Evolutionary conservation across 1,140 invertebrate genomes (phyloP), one percentile per base, ranked within the genome.

Genomic region (Zophobas morio): DNA sequence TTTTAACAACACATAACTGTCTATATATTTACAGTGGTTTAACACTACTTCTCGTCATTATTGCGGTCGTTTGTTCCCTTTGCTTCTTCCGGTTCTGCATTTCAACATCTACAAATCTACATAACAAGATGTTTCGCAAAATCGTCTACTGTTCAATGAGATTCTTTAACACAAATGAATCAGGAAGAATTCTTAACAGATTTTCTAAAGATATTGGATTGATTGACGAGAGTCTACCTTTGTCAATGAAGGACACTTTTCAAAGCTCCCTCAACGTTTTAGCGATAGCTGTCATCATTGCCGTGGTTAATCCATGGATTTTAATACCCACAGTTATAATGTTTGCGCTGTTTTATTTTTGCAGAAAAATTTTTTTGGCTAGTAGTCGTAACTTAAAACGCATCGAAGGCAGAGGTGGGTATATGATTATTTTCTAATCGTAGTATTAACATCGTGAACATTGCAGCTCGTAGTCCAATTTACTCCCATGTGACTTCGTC

Each of bases 321-420:
- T 85, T 93, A 75, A 88, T 94, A 42, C 88, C 95, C 0, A 90
- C 93, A 77, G 83, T 93, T 0, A 79, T 95, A 4, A 87, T 97
- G 2, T 85, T 89, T 49, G 51, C 51, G 0, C 57, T 82, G 1
- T 96, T 96, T 84, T 84, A 91, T 51, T 85, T 91, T 35, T 87
- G 96, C 47, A 84, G 94, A 74, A 89, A 87, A 77, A 90, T 95
- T 83, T 98, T 96, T 84, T 85, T 97, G 35, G 88, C 89, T 6
- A 94, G 94, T 0, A 94, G 95, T 0, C 90, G 96, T 82, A 92
- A 93, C 87, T 89, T 97, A 8, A 97, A 97, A 87, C 90, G 96
- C 74, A 88, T 97, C 70, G 96, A 98, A 89, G 94, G 93, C 84
- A 91, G 93, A 84, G 94, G 95, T 96, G 90, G 93, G 91, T 91